phyloP scores from a whole-genome alignment of 2,113 vertebrate species.

The Rhabdomys dilectus region DNA sequence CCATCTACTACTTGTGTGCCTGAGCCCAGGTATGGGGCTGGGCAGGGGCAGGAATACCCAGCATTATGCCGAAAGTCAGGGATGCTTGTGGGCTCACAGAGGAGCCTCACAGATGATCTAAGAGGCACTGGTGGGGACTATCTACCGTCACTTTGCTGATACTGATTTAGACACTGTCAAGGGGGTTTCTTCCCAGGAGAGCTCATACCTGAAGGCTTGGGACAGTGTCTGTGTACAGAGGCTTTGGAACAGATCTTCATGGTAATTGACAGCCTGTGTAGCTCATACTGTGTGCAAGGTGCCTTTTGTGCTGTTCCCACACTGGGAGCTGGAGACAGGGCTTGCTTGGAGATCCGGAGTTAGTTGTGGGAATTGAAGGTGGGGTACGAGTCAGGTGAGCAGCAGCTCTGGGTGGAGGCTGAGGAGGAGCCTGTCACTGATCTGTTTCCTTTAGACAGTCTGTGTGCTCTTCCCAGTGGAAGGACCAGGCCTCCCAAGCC shows the following conservation, averaged over 20 bases:
- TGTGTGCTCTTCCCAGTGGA: not conserved
- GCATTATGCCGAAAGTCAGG: not conserved
- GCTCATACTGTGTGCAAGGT: rapidly evolving
- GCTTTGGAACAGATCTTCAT: not conserved
- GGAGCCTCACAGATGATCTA: not conserved
- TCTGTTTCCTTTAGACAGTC: not conserved
- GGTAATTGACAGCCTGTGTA: not conserved
- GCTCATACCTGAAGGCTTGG: not conserved
- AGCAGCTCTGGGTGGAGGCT: not conserved
- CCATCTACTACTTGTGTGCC: slow-evolving; percentile 83
- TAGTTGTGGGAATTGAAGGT: not conserved
- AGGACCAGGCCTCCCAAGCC: not conserved
- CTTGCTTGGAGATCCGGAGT: not conserved
- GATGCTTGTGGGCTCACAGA: not conserved
- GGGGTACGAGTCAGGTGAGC: slow-evolving; percentile 22
- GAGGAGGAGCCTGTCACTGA: slow-evolving; percentile 33
- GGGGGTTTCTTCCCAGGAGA: not conserved
- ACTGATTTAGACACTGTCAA: not conserved
- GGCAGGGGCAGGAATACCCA: not conserved
- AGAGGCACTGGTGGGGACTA: not conserved
- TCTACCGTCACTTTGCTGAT: not conserved
- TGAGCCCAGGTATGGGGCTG: slow-evolving; percentile 86
- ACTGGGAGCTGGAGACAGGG: not conserved
- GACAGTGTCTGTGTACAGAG: not conserved
- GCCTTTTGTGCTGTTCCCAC: not conserved